Evolutionary conservation across 1,140 invertebrate species (phyloP), one percentile per base, ranked within the genome.

Genomic region (Goniozus legneri): DNA sequence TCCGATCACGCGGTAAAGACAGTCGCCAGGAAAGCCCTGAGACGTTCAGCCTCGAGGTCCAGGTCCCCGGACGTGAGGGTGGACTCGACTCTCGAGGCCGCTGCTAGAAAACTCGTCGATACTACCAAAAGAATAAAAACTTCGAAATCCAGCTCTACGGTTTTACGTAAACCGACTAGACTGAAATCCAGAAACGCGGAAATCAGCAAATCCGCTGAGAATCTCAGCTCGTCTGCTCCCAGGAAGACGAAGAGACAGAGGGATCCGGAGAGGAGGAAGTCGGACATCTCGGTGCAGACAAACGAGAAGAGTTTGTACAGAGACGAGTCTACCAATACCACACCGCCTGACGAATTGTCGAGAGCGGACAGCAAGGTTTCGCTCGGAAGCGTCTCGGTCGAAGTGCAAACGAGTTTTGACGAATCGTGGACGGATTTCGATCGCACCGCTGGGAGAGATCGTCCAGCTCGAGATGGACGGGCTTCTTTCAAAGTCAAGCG

Each of bases 261-360:
- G 2, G 67, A 73, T 1, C 64, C 67, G 0, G 67, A 71, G 38
- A 60, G 72, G 44, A 51, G 70, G 2, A 75, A 64, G 30, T 71
- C 71, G 3, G 72, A 76, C 2, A 72, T 73, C 40, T 70, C 70
- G 2, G 62, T 73, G 10, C 68, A 72, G 22, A 66, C 65, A 4
- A 15, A 31, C 0, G 36, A 18, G 8, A 47, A 58, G 7, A 27
- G 56, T 3, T 35, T 53, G 4, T 61, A 12, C 8, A 8, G 58
- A 13, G 70, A 75, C 47, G 69, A 72, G 46, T 73, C 60, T 44
- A 75, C 72, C 2, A 76, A 75, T 22, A 76, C 72, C 0, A 64
- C 71, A 16, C 69, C 69, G 0, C 47, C 51, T 2, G 52, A 53
- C 3, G 51, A 60, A 27, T 39, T 65, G 39, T 68, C 62, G 10